Percentiles rank a stretch among this genome's conserved stretches.
Evolutionary conservation across 2,888 invertebrate genomes (phyloP).

Genomic region (Chelonus formosanus): DNA sequence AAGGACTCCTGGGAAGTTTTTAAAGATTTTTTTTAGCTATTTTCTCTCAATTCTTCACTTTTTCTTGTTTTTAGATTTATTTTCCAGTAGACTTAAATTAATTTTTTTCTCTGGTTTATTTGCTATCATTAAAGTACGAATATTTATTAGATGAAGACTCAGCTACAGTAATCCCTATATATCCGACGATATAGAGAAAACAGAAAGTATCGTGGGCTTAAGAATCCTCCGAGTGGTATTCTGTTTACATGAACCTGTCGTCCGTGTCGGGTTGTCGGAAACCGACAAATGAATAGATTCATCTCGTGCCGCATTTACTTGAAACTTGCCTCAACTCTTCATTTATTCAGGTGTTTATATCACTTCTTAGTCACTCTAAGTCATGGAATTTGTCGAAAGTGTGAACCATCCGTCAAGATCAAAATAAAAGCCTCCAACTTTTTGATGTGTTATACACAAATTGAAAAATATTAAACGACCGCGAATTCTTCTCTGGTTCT

Average conservation of each 20-base stretch:
- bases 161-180: constrained; percentile 14
- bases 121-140: not conserved
- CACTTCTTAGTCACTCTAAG: constrained; percentile 5
- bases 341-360: constrained; percentile 24
- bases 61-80: no score
- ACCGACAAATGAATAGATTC: constrained; percentile 33
- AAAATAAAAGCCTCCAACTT: no score
- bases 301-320: constrained; percentile 16
- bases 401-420: no score
- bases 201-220: constrained; percentile 15
- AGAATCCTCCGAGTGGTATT: constrained; percentile 30
- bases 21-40: no score
- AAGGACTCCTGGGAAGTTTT: not conserved
- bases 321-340: constrained; percentile 5
- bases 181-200: constrained; percentile 8
- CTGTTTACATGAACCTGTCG: constrained; percentile 31
- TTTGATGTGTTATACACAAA: no score
- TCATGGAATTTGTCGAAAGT: not conserved
- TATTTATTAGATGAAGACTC: constrained; percentile 20
- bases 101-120: no score
- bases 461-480: no score
- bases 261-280: constrained; percentile 29
- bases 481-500: no score
- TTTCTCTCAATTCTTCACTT: no score
- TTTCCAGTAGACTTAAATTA: no score